Base-by-base conservation (phyloP, 2,888 invertebrate genomes). In the Eucriotettix oculatus region DNA sequence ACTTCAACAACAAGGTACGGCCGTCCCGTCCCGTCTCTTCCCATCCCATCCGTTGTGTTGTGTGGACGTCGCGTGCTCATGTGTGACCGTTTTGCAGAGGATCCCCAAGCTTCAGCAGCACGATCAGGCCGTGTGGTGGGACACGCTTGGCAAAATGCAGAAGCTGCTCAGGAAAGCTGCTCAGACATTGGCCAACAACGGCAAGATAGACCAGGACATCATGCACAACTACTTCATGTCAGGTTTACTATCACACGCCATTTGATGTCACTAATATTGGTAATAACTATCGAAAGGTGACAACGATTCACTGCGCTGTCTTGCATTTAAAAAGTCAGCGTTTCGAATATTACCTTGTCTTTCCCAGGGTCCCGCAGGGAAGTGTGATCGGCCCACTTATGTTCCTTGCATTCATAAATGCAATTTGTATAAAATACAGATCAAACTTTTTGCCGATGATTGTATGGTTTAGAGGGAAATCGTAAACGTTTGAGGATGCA, bases 141-240 rank as follows among this genome's bases (percentile, higher is more conserved):
- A 95, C 69, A 96, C 93, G 0, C 81, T 98, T 61, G 85, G 84
- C 52, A 95, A 94, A 73, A 92, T 98, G 84, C 97, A 97, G 74
- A 93, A 93, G 71, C 76, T 97, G 17, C 84, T 98, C 65, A 78
- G 97, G 11, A 97, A 95, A 74, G 93, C 95, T 0, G 87, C 96
- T 0, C 82, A 84, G 42, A 89, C 91, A n/a, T 77, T 96, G 16
- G 87, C 82, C 69, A 86, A 87, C 58, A 78, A 84, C 65, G 90
- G 88, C 10, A 89, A 89, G 73, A 87, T 98, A 70, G 89, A 90
- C 68, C 86, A 90, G 66, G 95, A 96, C 59, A 86, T 87, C 1
- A 94, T 91, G 85, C 98, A 98, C 70, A 97, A 95, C 73, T 98
- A 97, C 72, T 97, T 95, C 70, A 98, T 98, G 97, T 96, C 97